Evolutionary conservation across 92 coral and sea anemone species (phyloP), one percentile per base, ranked within the genome.

Genomic region (Porites cylindrica): DNA sequence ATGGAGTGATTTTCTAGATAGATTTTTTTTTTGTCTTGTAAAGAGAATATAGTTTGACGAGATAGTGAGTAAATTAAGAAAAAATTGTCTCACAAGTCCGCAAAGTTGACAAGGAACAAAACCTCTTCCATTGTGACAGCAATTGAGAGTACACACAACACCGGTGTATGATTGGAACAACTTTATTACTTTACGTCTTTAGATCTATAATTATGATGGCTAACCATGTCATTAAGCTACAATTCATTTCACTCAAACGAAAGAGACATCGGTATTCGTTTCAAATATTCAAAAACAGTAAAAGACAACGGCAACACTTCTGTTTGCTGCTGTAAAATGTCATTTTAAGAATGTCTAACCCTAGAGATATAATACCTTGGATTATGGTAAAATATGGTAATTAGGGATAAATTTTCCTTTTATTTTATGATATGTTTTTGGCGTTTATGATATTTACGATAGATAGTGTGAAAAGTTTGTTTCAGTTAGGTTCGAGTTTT

Each of bases 381-480:
- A 59, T 56, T 70, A 64, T 43, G 69, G 59, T 82, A 82, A 82
- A 10, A 82, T 82, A 82, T 82, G 86, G 4, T 71, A 82, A 82
- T 82, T 82, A n/a, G 43, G 21, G 8, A 10, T 82, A 70, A 38
- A 38, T 38, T 3, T 38, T 38, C 76, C 56, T 70, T 82, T 70
- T 32, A 43, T 19, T 82, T 82, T 80, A 26, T 76, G 65, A 56
- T 38, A 56, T 38, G 61, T 56, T 56, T 56, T 56, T 56, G 1
- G 4, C 21, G 53, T 75, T 20, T 75, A 51, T 82, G 11, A 14
- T 56, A 58, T 75, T 82, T 29, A 21, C 58, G 78, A 70, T 82
- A 71, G 78, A 23, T 72, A 59, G 19, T 13, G 51, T 50, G 10
- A 21, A 67, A 52, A 66, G 52, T 26, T 32, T 43, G 78, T 24